Base-by-base conservation (phyloP, 2,797 vertebrate species). In the Notolepis coatsorum region DNA sequence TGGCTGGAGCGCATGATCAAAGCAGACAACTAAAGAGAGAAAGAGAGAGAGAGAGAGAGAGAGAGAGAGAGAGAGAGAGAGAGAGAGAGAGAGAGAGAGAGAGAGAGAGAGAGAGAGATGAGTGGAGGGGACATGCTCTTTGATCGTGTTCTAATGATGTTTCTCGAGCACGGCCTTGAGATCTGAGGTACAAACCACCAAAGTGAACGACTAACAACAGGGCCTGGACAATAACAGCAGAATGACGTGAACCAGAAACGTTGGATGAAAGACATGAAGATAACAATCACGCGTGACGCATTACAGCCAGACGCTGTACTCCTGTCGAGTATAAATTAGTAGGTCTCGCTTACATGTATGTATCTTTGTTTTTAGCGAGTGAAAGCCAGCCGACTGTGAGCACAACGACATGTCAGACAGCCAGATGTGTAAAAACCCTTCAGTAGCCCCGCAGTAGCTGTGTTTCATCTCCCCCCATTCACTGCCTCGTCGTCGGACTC, bases 11-110 rank as follows among this genome's bases (percentile, higher is more conserved):
- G 30, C 38, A 53, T 67, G 79, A 84, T 87, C 77, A 86, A 85
- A 85, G 81, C 64, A 21, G 66, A 80, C 27, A 54, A 72, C 79
- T 63, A 72, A 53, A n/a, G n/a, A n/a, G n/a, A n/a, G n/a, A n/a
- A n/a, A n/a, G n/a, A n/a, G n/a, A n/a, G n/a, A n/a, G n/a, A n/a
- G n/a, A n/a, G n/a, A n/a, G n/a, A n/a, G n/a, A n/a, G n/a, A n/a
- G n/a, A n/a, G n/a, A n/a, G n/a, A n/a, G n/a, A 51, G 38, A 31
- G 9, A 13, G 52, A 23, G 30, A 58, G 67, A 80, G 61, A 65
- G 65, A 63, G 68, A 58, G 63, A 50, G 25, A 57, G 41, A 43
- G 15, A 17, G 41, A 64, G 57, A 56, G 50, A 65, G 74, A 39
- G 55, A 50, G 59, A 59, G 64, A 48, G 46, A 46, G 50, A 66